Evolutionary conservation across 2,888 invertebrate species (phyloP).

Genomic region (Capitulum mitella): DNA sequence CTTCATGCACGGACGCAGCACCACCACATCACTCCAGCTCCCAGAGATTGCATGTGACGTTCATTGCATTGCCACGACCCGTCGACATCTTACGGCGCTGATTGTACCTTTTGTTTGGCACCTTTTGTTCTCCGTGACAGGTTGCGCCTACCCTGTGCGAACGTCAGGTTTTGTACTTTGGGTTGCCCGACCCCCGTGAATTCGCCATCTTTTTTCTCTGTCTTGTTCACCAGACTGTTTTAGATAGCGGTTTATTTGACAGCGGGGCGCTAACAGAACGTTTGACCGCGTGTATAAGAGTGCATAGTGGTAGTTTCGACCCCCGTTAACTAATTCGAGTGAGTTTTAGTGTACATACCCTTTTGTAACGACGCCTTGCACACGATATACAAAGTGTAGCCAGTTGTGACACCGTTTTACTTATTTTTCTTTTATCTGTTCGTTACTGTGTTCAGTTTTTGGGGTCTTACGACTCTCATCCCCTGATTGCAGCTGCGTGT

Average conservation of each 20-base stretch:
- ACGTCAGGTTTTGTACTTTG: background rate
- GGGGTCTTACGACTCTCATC: constrained; percentile 31
- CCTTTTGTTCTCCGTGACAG: too few species aligned
- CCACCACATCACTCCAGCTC: background rate
- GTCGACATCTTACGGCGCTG: background rate
- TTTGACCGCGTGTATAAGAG: background rate
- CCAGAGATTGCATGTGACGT: background rate
- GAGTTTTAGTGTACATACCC: background rate
- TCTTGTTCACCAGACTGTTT: background rate
- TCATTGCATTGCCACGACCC: background rate
- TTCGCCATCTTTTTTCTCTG: background rate
- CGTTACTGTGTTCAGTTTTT: constrained; percentile 28
- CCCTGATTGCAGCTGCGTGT: constrained; percentile 95
- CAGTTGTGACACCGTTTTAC: background rate
- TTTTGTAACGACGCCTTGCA: background rate
- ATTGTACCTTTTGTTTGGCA: background rate
- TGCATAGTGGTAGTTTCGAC: background rate
- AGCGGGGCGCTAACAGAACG: background rate
- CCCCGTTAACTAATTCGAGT: background rate
- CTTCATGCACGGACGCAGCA: background rate
- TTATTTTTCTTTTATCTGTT: constrained; percentile 26
- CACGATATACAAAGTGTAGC: background rate
- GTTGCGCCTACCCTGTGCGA: too few species aligned
- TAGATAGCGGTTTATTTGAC: background rate
- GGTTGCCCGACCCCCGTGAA: background rate